A percentile compares a stretch with the other conserved stretches of the same genome.
Conservation (phyloP, 2,888 invertebrate genomes). For the Melolontha melolontha region DNA sequence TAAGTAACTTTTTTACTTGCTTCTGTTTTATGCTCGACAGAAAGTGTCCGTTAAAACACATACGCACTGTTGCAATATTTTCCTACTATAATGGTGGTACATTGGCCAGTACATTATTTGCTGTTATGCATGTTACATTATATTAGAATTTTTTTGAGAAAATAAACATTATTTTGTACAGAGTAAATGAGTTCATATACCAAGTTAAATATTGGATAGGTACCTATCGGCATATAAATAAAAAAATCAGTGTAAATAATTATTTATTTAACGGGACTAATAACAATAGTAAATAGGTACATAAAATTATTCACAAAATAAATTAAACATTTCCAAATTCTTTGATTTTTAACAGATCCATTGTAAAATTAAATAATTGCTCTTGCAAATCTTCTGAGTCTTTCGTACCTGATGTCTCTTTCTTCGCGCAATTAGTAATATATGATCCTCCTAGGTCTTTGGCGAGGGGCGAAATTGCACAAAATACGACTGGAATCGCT, state of each 20-base stretch:
- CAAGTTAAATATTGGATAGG: too few relatives aligned
- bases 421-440: constrained; percentile 77
- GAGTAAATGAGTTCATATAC: too few relatives aligned
- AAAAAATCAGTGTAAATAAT: not conserved
- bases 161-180: too few relatives aligned
- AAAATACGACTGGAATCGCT: constrained; percentile 80
- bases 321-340: constrained; percentile 61
- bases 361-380: constrained; percentile 77
- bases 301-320: not conserved
- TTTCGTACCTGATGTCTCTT: constrained; percentile 50
- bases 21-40: too few relatives aligned
- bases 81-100: too few relatives aligned
- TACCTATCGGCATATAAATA: too few relatives aligned
- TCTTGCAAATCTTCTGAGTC: constrained; percentile 67
- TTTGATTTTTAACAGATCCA: constrained; percentile 70
- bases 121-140: too few relatives aligned
- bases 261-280: not conserved
- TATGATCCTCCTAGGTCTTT: constrained; percentile 85
- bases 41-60: too few relatives aligned
- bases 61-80: too few relatives aligned
- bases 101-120: too few relatives aligned
- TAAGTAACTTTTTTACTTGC: too few relatives aligned
- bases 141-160: too few relatives aligned
- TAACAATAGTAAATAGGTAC: not conserved
- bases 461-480: constrained; percentile 79